Conservation (phyloP, 2,797 vertebrate species). For the Fringilla coelebs region DNA sequence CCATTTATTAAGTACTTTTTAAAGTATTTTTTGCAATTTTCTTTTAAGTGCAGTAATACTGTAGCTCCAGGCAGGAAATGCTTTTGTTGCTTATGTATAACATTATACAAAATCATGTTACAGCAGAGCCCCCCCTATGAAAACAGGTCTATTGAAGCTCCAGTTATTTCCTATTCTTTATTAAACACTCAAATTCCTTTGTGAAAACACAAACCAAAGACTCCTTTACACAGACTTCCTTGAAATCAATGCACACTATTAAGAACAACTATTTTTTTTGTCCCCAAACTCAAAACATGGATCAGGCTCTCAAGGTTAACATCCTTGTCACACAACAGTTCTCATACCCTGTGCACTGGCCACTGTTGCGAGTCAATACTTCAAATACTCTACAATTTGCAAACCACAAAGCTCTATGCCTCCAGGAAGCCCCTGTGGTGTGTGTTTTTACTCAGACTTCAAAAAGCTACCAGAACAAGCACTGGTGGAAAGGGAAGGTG, state of each 20-base stretch:
- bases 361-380: not conserved
- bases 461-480: conserved; percentile 35
- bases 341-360: not conserved
- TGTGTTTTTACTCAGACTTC: conserved; percentile 35
- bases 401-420: conserved; percentile 19
- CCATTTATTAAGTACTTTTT: not conserved
- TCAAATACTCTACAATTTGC: conserved; percentile 24
- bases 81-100: conserved; percentile 2
- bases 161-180: conserved; percentile 53
- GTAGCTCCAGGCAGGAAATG: conserved; percentile 6
- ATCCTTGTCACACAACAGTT: not conserved
- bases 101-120: not conserved
- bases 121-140: not conserved
- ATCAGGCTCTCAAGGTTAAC: conserved; percentile 23
- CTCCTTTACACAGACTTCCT: conserved; percentile 14
- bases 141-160: conserved; percentile 44
- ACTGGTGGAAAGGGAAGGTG: conserved; percentile 43
- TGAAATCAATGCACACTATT: conserved; percentile 36
- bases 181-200: conserved; percentile 37
- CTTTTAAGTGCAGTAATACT: not conserved
- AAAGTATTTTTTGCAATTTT: not conserved
- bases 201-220: conserved; percentile 45
- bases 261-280: conserved; percentile 28
- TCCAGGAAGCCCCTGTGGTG: conserved; percentile 18
- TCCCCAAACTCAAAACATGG: conserved; percentile 25